phyloP scores from a whole-genome alignment of 2,888 invertebrate genomes.

The Epistrophe grossulariae region DNA sequence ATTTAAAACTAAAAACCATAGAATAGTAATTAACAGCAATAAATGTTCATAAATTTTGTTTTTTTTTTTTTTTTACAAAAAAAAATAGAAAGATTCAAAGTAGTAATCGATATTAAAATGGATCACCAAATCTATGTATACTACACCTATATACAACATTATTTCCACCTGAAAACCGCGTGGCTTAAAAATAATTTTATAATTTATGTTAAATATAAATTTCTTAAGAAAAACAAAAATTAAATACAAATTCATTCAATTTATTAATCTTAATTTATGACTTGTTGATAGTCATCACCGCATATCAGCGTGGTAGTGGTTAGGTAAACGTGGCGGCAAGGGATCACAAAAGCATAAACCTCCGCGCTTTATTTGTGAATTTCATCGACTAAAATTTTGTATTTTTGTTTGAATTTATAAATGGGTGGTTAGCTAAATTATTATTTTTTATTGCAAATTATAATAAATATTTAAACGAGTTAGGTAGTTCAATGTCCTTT shows the following conservation, averaged over 20 bases:
- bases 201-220: slow-evolving; percentile 13
- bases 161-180: background rate
- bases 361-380: slow-evolving; percentile 25
- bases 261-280: slow-evolving; percentile 61
- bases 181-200: background rate
- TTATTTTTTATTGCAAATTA: slow-evolving; percentile 19
- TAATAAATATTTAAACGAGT: background rate
- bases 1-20: slow-evolving; percentile 7
- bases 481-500: slow-evolving; percentile 29
- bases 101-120: slow-evolving; percentile 27
- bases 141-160: background rate
- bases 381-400: slow-evolving; percentile 7
- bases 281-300: slow-evolving; percentile 50
- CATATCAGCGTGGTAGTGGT: too few relatives aligned
- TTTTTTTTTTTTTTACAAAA: too few relatives aligned
- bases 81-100: background rate
- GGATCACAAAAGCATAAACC: slow-evolving; percentile 33
- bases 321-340: slow-evolving; percentile 12
- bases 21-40: slow-evolving; percentile 33
- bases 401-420: background rate
- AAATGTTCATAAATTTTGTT: slow-evolving; percentile 15
- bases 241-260: slow-evolving; percentile 43
- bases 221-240: slow-evolving; percentile 23
- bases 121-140: background rate
- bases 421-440: slow-evolving; percentile 8